These are phyloP conservation scores for Hypanus sabinus DNA, from an alignment of 2,113 vertebrate species.

Conservation along the genomic window DNA sequence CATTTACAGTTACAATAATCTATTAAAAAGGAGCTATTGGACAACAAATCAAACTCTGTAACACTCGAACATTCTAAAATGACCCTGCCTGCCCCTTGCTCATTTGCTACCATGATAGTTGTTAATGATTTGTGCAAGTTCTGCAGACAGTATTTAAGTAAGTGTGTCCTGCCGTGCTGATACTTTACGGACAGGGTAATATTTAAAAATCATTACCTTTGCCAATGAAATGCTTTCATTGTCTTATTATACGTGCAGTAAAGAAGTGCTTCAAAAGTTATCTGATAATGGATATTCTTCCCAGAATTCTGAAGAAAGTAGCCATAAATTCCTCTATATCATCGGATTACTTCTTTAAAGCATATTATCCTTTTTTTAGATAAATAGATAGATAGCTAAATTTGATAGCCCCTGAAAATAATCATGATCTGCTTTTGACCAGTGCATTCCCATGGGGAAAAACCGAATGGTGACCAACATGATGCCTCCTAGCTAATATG, in stretches of 20 bases:
- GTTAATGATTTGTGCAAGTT: not conserved
- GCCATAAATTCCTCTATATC: not conserved
- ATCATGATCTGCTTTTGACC: too few species aligned
- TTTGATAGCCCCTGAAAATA: not conserved
- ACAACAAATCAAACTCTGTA: not conserved
- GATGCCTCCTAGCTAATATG: too few species aligned
- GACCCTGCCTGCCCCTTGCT: not conserved
- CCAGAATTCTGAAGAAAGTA: not conserved
- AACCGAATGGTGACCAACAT: too few species aligned
- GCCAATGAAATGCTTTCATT: conserved; percentile 18
- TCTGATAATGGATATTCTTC: not conserved
- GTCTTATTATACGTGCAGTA: not conserved
- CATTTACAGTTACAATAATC: conserved; percentile 27
- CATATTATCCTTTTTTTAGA: not conserved
- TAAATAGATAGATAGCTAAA: not conserved
- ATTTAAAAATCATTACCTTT: conserved; percentile 12
- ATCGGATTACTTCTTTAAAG: conserved; percentile 9
- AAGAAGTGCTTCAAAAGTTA: not conserved
- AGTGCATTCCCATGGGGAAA: too few species aligned
- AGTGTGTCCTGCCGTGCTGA: not conserved
- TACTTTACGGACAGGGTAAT: not conserved
- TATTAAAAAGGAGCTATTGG: not conserved
- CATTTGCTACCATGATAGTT: conserved; percentile 1
- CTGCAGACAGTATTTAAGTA: not conserved
- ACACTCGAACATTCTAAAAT: not conserved